Evolutionary conservation across 1,140 invertebrate species (phyloP), one percentile per base, ranked within the genome.

Genomic region (Leptoteleia sp.): DNA sequence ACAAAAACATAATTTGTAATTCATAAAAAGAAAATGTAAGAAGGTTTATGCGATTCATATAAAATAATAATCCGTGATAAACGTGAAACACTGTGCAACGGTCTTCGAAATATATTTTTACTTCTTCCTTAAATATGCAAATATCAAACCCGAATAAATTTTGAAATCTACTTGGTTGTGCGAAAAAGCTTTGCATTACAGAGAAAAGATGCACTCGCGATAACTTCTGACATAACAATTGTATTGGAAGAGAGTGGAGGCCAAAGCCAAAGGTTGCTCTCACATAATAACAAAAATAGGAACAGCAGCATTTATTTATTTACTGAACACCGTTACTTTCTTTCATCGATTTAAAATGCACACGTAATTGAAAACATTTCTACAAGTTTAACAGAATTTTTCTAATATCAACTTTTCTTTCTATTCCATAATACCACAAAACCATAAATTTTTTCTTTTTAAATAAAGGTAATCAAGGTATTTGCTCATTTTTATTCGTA

Each of bases 211-310:
- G 50, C 64, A 47, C 50, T 55, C 19, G 31, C 35, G 64, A 67
- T 67, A 67, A 67, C 64, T 55, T 55, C 17, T 67, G 64, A 55
- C 42, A 68, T n/a, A 35, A 17, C 19, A 11, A 47, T 35, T 61
- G 13, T 47, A 61, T 61, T 47, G 31, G 42, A 3, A 27, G 42
- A 61, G 11, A 8, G 40, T 17, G 42, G 31, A 61, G 55, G 42
- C 42, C 17, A 27, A 0, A 37, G 57, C 16, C 29, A 61, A 61
- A 61, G 40, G 65, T 59, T 43, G 37, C 37, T 37, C 35, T 47
- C 35, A 15, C 15, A 37, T 31, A 70, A 31, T 47, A 11, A 25
- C 48, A 31, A 45, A 55, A 43, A 68, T 68, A 27, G 19, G 22
- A 27, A 62, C 13, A 48, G 15, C 27, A 38, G 48, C n/a, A 31